Base-by-base conservation (phyloP, 2,888 invertebrate genomes). In the Baronia brevicornis region DNA sequence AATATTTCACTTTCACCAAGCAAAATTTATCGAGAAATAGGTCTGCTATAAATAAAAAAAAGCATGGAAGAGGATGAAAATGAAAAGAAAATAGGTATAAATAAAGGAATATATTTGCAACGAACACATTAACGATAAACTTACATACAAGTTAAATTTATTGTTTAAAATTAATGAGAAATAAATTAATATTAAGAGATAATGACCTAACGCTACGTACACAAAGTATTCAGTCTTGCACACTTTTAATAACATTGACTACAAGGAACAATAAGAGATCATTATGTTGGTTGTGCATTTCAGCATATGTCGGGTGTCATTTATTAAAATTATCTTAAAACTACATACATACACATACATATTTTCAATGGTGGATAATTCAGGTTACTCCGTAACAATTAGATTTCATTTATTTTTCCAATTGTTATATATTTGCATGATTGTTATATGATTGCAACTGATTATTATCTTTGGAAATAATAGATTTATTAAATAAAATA, bases 61-160 rank as follows among this genome's bases (percentile, higher is more conserved):
- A 80, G 80, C 79, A 77, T 77, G 72, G 72, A 73, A 69, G 59
- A 80, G 78, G 74, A 75, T 80, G 80, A 78, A 67, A 84, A 82
- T 80, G 72, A 80, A 82, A 82, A 84, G 78, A 80, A 75, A 63
- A 72, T 67, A 73, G 69, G 62, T 78, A 73, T 73, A 78, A 82
- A 82, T 78, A 82, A 80, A 80, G 74, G 70, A 78, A 68, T 82
- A 80, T 82, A 84, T 82, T 84, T 82, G 84, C 78, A 82, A 82
- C 82, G 78, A 78, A 80, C 80, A 80, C 82, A 69, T 55, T 79
- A 78, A 82, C 82, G 75, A 74, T 63, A 69, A 60, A 69, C 66
- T 78, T 71, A 78, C 64, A 70, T 63, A 67, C 56, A 64, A 68
- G 52, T 56, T 38, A 43, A 53, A 47, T 49, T 56, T 51, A 50